phyloP scores from a whole-genome alignment of 2,888 invertebrate species.

The Incurvaria masculella region DNA sequence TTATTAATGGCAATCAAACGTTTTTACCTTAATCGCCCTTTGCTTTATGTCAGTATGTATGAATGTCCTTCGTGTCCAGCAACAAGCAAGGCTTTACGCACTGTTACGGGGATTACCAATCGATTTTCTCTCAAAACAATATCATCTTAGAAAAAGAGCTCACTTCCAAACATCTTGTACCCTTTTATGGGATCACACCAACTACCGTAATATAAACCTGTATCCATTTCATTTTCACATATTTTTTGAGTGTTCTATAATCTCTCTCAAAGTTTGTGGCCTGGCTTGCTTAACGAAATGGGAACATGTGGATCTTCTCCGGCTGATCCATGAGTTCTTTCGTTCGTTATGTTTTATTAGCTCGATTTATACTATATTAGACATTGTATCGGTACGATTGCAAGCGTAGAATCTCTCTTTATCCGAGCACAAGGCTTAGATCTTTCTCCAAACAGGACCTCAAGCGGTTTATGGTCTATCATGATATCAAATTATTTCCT shows the following conservation, averaged over 20 bases:
- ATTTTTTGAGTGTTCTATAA: neutral
- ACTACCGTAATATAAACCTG: neutral
- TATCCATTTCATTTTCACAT: neutral
- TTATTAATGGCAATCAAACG: constrained; percentile 19
- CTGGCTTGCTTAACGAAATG: constrained; percentile 6
- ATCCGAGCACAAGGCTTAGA: constrained; percentile 13
- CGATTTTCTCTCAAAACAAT: neutral
- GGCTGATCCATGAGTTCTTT: constrained; percentile 7
- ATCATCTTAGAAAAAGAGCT: neutral
- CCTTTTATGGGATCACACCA: neutral
- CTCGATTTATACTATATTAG: constrained; percentile 11
- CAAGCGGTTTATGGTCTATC: constrained; percentile 19
- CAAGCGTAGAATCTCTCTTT: constrained; percentile 17
- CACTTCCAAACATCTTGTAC: neutral
- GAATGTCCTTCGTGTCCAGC: constrained; percentile 20
- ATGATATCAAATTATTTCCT: constrained; percentile 27
- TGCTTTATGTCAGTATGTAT: too few relatives aligned
- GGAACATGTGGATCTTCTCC: constrained; percentile 9
- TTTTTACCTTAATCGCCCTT: constrained; percentile 17
- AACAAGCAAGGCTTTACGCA: constrained; percentile 12
- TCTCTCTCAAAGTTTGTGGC: neutral
- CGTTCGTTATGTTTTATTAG: constrained; percentile 20
- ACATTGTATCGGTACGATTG: constrained; percentile 15
- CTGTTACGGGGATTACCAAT: constrained; percentile 13
- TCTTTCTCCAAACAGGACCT: constrained; percentile 17